Evolutionary conservation across 2,797 vertebrate genomes (phyloP), one percentile per base, ranked within the genome.

Genomic region (Tiaroga cobitis): DNA sequence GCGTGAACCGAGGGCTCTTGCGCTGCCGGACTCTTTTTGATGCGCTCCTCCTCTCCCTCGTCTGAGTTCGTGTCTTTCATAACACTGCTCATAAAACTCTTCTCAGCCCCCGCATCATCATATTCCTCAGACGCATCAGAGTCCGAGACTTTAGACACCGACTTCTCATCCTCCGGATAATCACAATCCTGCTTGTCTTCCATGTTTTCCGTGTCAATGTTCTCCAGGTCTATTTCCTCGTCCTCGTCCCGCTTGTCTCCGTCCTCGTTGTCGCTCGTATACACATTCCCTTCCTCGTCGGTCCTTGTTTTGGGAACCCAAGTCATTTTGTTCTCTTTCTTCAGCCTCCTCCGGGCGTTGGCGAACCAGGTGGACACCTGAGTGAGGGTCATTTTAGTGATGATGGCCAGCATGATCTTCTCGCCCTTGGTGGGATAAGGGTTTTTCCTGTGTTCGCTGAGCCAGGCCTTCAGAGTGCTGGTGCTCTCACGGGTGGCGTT

Each of bases 351-450:
- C 7, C 96, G 92, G 1, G 96, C 96, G 84, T 96, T 97, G 89
- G 96, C 96, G 82, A 96, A 97, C 96, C 96, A 97, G 81, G 95
- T 96, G 91, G 96, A 96, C 75, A 96, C 96, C 89, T 96, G 96
- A 0, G 96, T 96, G 65, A 96, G 94, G 16, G 94, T 96, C 96
- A 96, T 96, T 89, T 95, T 96, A 68, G 96, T 96, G 91, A 96
- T 94, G 91, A 96, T 96, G 90, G 96, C 96, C 83, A 96, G 90
- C 96, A 96, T 96, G 90, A 96, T 96, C 91, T 96, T 96, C 90
- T 96, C 96, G 0, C 96, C 96, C 80, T 96, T 96, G 86, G 96
- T 96, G 63, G 96, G 96, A 80, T 96, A 96, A 0, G 96, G 96
- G 91, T 96, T 96, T 89, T 96, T 96, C 0, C 96, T 90, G 91